Evolutionary conservation across 1,140 invertebrate genomes (phyloP).

Genomic region (Ptiloglossa arizonensis): DNA sequence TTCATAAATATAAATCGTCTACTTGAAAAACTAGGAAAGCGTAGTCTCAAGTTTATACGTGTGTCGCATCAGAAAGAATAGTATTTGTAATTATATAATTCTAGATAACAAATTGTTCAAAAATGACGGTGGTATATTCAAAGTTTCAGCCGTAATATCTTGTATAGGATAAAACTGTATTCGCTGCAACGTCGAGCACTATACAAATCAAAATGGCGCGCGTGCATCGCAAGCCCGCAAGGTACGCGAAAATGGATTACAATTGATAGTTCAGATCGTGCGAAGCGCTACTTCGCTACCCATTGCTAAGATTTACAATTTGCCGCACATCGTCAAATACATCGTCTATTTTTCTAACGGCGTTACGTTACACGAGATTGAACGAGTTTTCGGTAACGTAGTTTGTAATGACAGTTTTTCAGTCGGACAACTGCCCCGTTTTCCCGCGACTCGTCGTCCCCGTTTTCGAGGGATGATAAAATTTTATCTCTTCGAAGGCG

Average conservation of each 20-base stretch:
- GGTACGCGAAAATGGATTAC: neutral
- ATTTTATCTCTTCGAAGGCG: conserved; percentile 53
- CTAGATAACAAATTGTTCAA: neutral
- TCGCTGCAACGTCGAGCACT: no score
- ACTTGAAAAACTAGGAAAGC: no score
- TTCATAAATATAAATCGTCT: no score
- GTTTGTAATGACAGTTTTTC: neutral
- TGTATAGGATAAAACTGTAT: neutral
- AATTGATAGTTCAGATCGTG: neutral
- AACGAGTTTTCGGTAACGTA: neutral
- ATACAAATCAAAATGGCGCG: neutral
- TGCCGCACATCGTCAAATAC: neutral
- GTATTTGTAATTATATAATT: no score
- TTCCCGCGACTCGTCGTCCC: neutral
- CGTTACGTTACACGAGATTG: no score
- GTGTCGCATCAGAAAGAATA: no score
- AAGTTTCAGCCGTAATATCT: neutral
- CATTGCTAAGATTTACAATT: neutral
- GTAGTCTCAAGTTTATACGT: no score
- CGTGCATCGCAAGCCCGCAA: neutral
- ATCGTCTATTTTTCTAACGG: no score
- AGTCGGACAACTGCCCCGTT: neutral
- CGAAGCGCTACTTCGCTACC: neutral
- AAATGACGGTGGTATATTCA: neutral
- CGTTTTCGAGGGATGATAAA: conserved; percentile 56